These are phyloP conservation scores for Elmis aenea DNA, from an alignment of 2,888 invertebrate genomes.

Conservation along the genomic window DNA sequence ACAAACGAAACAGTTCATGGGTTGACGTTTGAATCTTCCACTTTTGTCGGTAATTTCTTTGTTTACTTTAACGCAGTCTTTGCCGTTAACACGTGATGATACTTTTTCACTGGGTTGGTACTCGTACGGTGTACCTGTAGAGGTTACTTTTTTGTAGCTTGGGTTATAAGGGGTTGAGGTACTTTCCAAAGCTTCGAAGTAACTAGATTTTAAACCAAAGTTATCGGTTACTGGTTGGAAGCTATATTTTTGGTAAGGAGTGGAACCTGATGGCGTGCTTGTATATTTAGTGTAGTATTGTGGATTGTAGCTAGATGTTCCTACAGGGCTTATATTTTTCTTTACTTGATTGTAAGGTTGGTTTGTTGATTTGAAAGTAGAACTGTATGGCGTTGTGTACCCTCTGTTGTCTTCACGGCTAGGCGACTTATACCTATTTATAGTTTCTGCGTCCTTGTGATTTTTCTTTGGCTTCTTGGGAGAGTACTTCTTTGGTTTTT, in stretches of 20 bases:
- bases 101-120: slow-evolving; percentile 16
- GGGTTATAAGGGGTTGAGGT: slow-evolving; percentile 30
- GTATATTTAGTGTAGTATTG: slow-evolving; percentile 7
- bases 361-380: too few relatives aligned
- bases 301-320: background rate
- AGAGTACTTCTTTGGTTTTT: slow-evolving; percentile 4
- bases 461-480: slow-evolving; percentile 2
- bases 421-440: too few relatives aligned
- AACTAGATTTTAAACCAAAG: slow-evolving; percentile 21
- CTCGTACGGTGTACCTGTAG: slow-evolving; percentile 24
- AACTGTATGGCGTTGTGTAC: too few relatives aligned
- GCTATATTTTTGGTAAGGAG: slow-evolving; percentile 29
- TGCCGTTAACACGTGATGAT: slow-evolving; percentile 14
- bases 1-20: slow-evolving; percentile 53
- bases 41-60: slow-evolving; percentile 45
- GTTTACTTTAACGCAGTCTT: slow-evolving; percentile 59
- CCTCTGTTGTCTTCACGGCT: too few relatives aligned
- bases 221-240: slow-evolving; percentile 33
- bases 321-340: background rate
- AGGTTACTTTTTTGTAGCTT: slow-evolving; percentile 48
- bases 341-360: background rate
- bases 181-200: slow-evolving; percentile 28
- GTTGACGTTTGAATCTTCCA: slow-evolving; percentile 33
- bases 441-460: slow-evolving; percentile 4
- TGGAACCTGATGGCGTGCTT: slow-evolving; percentile 1